These are phyloP conservation scores for Phlogophora meticulosa DNA, from an alignment of 2,888 invertebrate genomes.

Conservation along the genomic window DNA sequence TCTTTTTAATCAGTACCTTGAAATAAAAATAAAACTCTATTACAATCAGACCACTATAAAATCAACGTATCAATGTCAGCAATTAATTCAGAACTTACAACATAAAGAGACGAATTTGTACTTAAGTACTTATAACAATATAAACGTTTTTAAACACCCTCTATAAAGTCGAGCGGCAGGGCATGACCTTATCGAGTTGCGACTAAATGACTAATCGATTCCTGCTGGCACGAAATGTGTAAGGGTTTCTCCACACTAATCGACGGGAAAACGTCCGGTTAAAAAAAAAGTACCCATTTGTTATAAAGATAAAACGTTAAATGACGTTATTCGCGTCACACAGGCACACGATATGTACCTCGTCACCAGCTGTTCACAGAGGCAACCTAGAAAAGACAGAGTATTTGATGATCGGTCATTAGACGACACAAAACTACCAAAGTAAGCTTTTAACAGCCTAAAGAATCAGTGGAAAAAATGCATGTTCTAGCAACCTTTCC, in stretches of 20 bases:
- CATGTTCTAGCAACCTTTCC: too few relatives aligned
- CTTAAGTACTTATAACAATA: constrained; percentile 7
- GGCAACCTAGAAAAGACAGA: too few relatives aligned
- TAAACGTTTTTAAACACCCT: constrained; percentile 38
- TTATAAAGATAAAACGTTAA: neutral
- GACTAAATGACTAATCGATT: constrained; percentile 67
- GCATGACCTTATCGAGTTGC: constrained; percentile 64
- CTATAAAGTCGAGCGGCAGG: constrained; percentile 36
- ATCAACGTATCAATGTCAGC: constrained; percentile 34
- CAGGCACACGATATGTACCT: too few relatives aligned
- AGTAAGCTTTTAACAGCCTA: neutral
- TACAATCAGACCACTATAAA: constrained; percentile 5
- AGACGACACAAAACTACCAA: neutral
- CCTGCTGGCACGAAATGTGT: constrained; percentile 52
- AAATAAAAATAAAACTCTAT: constrained; percentile 14
- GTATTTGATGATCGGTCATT: neutral
- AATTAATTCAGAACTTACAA: constrained; percentile 24
- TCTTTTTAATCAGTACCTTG: constrained; percentile 5
- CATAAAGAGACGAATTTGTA: constrained; percentile 31
- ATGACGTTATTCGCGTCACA: neutral
- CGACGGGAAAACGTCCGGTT: neutral
- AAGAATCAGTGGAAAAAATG: too few relatives aligned
- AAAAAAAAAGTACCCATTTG: neutral
- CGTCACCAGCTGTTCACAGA: neutral
- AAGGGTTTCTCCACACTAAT: constrained; percentile 23